Evolutionary conservation across 2,888 invertebrate species (phyloP), one percentile per base, ranked within the genome.

Genomic region (Hirtodrosophila histrioides): DNA sequence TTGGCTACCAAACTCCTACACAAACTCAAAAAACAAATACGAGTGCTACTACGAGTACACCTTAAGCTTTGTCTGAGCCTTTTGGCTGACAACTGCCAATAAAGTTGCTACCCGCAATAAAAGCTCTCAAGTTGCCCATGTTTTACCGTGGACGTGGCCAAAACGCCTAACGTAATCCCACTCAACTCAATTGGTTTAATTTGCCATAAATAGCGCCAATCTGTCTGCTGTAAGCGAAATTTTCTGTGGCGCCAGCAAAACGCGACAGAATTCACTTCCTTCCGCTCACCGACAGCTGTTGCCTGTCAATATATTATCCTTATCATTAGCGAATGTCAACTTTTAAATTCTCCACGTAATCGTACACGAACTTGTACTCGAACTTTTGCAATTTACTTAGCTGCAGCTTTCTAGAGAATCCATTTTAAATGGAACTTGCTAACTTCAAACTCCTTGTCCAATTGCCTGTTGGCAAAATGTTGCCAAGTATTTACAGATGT

Each of bases 131-230:
- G 54, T 55, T 39, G 50, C 11, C 29, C 12, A 23, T n/a, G 29
- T 17, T 17, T 17, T 17, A 2, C 17, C 17, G 17, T 17, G 35
- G 43, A 12, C 65, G 54, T 69, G 63, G 48, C 49, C 44, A 24
- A 31, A 60, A 39, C 56, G 57, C 46, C 63, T 46, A 44, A 54
- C 61, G 44, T 58, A 84, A 86, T 81, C 78, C 78, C 81, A 67
- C 75, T 86, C 86, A 85, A 70, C 80, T 82, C 84, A 83, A 85
- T 86, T 85, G 84, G 84, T 86, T 85, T 86, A 88, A 85, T 85
- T 88, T 86, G 75, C 73, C 88, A 86, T 88, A 84, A 84, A 84
- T 78, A 82, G 88, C 83, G 77, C 60, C 86, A 75, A 62, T 69
- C 60, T 66, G 73, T 70, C 73, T 65, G 78, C 69, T 60, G 46